Evolutionary conservation across 2,888 invertebrate species (phyloP).

Genomic region (Cataglyphis cursor): DNA sequence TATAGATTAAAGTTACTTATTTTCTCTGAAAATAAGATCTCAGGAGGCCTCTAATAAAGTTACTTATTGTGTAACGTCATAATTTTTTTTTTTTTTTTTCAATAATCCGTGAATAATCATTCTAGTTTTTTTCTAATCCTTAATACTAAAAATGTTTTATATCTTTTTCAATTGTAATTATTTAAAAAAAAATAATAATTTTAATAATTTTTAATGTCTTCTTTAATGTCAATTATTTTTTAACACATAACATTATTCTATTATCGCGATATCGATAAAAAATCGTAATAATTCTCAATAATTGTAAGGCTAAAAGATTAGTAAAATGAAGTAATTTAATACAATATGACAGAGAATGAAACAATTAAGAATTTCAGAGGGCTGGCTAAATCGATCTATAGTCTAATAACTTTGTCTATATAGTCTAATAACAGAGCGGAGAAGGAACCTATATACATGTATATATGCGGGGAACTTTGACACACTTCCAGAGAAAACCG

Average conservation of each 20-base stretch:
- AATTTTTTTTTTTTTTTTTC: not conserved
- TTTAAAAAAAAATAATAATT: not conserved
- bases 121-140: not conserved
- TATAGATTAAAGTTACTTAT: not conserved
- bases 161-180: not conserved
- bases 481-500: constrained; percentile 42
- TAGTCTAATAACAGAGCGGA: no score
- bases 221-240: not conserved
- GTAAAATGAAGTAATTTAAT: not conserved
- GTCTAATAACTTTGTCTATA: not conserved
- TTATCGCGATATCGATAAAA: not conserved
- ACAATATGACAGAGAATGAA: not conserved
- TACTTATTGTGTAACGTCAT: not conserved
- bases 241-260: not conserved
- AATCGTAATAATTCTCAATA: constrained; percentile 15
- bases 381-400: not conserved
- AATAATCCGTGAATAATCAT: not conserved
- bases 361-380: not conserved
- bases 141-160: not conserved
- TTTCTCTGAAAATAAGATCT: not conserved
- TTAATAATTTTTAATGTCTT: not conserved
- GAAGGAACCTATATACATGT: not conserved
- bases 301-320: not conserved
- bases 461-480: constrained; percentile 6
- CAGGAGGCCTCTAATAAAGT: not conserved